Percentiles rank a stretch among this genome's conserved stretches.
Conservation (phyloP, 1,140 invertebrate genomes). For the Heliconius melpomene region DNA sequence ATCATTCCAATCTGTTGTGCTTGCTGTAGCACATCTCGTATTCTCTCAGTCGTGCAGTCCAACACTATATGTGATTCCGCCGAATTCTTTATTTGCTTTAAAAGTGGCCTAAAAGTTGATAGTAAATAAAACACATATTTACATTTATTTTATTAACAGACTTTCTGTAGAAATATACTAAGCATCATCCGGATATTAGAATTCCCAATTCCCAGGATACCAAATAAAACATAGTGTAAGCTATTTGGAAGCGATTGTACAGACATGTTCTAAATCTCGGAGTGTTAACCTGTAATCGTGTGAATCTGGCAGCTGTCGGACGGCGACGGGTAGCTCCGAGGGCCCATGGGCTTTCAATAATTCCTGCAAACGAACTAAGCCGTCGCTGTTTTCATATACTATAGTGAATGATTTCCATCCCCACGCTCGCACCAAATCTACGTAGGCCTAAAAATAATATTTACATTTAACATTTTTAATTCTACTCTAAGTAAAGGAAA, state of each 20-base stretch:
- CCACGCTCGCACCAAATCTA: conserved; percentile 93
- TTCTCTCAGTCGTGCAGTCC: conserved; percentile 92
- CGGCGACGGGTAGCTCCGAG: conserved; percentile 90
- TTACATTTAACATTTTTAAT: no score
- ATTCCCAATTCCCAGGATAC: not conserved
- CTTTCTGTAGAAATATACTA: not conserved
- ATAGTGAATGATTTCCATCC: conserved; percentile 97
- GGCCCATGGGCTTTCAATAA: conserved; percentile 94
- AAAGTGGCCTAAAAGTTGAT: conserved; percentile 84
- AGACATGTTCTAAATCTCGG: conserved; percentile 21
- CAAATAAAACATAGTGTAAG: not conserved
- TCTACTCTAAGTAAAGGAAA: no score
- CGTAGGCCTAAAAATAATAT: conserved; percentile 87
- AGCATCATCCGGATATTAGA: not conserved
- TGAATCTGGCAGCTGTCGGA: conserved; percentile 89
- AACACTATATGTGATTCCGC: conserved; percentile 95
- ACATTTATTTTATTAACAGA: not conserved
- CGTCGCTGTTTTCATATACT: conserved; percentile 97
- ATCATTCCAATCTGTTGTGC: conserved; percentile 97
- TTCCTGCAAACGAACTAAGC: conserved; percentile 94
- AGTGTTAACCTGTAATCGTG: conserved; percentile 87
- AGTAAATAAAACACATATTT: not conserved
- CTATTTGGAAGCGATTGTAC: not conserved
- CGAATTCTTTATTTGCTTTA: conserved; percentile 95
- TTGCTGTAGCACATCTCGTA: conserved; percentile 93